Evolutionary conservation across 2,888 invertebrate species (phyloP).

Genomic region (Cylindroiulus punctatus): DNA sequence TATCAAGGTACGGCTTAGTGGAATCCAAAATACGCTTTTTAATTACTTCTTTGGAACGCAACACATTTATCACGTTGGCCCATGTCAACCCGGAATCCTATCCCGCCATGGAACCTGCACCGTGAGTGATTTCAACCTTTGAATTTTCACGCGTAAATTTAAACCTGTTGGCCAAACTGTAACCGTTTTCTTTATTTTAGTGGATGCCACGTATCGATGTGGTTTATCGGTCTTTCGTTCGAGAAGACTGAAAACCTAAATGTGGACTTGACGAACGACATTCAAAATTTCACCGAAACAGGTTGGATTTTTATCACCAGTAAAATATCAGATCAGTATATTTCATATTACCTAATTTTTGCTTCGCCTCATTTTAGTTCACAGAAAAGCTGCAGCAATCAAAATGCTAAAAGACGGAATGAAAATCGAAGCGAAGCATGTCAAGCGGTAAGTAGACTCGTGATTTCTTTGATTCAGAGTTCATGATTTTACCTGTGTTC

Average conservation of each 20-base stretch:
- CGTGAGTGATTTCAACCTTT: constrained; percentile 58
- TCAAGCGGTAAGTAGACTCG: constrained; percentile 72
- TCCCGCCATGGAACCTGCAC: constrained; percentile 67
- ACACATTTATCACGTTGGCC: constrained; percentile 88
- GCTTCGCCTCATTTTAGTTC: constrained; percentile 66
- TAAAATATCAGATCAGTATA: too few species aligned
- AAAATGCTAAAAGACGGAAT: constrained; percentile 79
- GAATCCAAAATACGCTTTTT: constrained; percentile 95
- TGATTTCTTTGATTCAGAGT: not conserved
- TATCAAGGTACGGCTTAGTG: constrained; percentile 80
- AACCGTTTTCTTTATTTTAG: constrained; percentile 60
- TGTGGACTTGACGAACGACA: constrained; percentile 92
- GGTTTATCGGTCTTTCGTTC: constrained; percentile 97
- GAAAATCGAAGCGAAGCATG: constrained; percentile 86
- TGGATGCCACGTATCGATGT: constrained; percentile 82
- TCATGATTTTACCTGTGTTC: not conserved
- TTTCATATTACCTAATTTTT: too few species aligned
- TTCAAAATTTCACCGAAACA: constrained; percentile 87
- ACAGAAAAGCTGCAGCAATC: constrained; percentile 67
- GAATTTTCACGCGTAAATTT: not conserved
- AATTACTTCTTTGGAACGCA: constrained; percentile 89
- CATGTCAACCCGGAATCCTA: constrained; percentile 96
- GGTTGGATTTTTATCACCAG: constrained; percentile 70
- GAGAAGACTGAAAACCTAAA: constrained; percentile 87
- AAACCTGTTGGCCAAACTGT: not conserved